Conservation (phyloP, 2,797 vertebrate species). For the Limnodromus scolopaceus region DNA sequence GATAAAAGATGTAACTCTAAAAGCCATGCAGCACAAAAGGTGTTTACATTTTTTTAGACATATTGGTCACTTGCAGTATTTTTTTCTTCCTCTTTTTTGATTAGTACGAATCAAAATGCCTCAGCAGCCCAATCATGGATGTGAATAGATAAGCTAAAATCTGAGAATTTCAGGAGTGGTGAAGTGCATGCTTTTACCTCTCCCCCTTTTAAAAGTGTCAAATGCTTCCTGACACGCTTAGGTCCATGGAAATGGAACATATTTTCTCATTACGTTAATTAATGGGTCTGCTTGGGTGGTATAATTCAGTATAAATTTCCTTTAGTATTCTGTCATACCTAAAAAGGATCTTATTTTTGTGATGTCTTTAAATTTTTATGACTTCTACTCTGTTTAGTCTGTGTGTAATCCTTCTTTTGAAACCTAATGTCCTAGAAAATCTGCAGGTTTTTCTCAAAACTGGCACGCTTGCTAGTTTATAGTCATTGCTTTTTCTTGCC, state of each 20-base stretch:
- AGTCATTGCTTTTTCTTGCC: conserved; percentile 67
- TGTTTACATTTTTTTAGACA: not conserved
- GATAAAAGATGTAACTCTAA: not conserved
- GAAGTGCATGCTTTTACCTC: not conserved
- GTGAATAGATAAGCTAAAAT: conserved; percentile 59
- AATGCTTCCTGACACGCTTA: conserved; percentile 73
- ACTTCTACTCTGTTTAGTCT: conserved; percentile 85
- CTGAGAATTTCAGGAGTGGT: conserved; percentile 47
- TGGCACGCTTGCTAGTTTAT: conserved; percentile 72
- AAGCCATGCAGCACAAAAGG: not conserved
- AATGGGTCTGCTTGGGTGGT: conserved; percentile 82
- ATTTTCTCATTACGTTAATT: conserved; percentile 84
- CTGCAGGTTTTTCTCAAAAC: conserved; percentile 80
- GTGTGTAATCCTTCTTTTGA: conserved; percentile 82
- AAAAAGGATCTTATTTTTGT: conserved; percentile 82
- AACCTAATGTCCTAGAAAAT: conserved; percentile 82
- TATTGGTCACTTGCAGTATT: not conserved
- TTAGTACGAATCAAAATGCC: not conserved
- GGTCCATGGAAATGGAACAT: conserved; percentile 79
- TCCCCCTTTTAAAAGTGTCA: conserved; percentile 74
- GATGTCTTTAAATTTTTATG: conserved; percentile 84
- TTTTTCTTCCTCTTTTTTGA: not conserved
- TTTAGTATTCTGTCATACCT: conserved; percentile 81
- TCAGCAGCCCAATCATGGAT: conserved; percentile 35
- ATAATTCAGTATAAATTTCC: conserved; percentile 81